Evolutionary conservation across 1,140 invertebrate species (phyloP).

Genomic region (Sycophila sp.): DNA sequence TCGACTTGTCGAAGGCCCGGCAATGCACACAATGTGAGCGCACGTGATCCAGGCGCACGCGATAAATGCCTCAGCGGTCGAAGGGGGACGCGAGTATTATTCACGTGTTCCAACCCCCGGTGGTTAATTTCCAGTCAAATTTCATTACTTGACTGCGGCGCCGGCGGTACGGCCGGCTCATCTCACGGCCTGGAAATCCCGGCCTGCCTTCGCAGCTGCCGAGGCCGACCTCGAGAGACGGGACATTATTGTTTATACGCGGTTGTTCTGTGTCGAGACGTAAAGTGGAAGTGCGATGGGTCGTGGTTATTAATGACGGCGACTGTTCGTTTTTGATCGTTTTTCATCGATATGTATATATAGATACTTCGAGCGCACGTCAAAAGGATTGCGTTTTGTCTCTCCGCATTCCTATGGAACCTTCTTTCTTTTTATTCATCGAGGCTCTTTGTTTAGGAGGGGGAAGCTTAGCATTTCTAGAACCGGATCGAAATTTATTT

Average conservation of each 20-base stretch:
- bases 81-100: conserved; percentile 18
- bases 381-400: conserved; percentile 21
- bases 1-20: too few relatives aligned
- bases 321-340: conserved; percentile 18
- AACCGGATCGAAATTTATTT: too few relatives aligned
- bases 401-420: not conserved
- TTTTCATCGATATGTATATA: conserved; percentile 30
- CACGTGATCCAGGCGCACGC: too few relatives aligned
- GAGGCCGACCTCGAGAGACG: conserved; percentile 39
- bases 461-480: too few relatives aligned
- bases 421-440: too few relatives aligned
- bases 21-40: not conserved
- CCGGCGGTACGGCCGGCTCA: not conserved
- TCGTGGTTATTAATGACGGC: conserved; percentile 55
- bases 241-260: conserved; percentile 63
- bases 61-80: not conserved
- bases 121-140: conserved; percentile 66
- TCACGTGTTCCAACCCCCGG: conserved; percentile 44
- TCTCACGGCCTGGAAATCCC: not conserved
- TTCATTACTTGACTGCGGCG: conserved; percentile 61
- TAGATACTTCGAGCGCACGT: conserved; percentile 4
- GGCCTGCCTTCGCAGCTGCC: conserved; percentile 30
- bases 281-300: conserved; percentile 50
- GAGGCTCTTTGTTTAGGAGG: too few relatives aligned
- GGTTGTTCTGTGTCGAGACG: conserved; percentile 57